Conservation (phyloP, 2,113 vertebrate species). For the Megaptera novaeangliae region DNA sequence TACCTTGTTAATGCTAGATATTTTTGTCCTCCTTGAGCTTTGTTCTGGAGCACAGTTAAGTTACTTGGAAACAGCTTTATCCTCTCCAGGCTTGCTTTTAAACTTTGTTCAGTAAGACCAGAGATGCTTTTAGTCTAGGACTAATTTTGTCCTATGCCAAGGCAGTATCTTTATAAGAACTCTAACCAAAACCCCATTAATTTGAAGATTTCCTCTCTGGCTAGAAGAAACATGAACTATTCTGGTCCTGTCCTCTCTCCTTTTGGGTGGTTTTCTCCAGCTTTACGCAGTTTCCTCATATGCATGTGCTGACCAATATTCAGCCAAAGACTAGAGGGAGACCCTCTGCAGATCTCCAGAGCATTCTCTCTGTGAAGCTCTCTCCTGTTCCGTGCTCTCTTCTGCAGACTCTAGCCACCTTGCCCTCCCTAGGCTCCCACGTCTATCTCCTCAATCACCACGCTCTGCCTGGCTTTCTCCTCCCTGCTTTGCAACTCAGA, state of each 20-base stretch:
- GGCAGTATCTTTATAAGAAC: neutral
- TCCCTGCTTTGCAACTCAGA: neutral
- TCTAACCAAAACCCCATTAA: neutral
- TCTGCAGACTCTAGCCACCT: neutral
- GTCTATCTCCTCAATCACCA: neutral
- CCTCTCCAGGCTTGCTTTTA: neutral
- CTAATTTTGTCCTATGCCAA: neutral
- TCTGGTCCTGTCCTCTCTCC: neutral
- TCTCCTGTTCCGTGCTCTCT: neutral
- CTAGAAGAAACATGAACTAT: neutral
- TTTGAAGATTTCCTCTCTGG: neutral
- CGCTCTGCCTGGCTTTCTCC: neutral
- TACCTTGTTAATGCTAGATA: neutral
- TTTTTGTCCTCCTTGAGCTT: neutral
- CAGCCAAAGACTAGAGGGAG: neutral
- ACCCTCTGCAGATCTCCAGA: neutral
- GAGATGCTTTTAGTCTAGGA: neutral
- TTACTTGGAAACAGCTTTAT: neutral
- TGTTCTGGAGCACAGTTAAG: neutral
- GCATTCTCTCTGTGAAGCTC: neutral
- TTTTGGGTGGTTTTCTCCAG: neutral
- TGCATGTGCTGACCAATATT: neutral
- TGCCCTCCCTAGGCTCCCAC: neutral
- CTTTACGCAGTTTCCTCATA: neutral
- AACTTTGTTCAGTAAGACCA: neutral